phyloP scores from a whole-genome alignment of 37 sponge, comb jelly and placozoan species.

The Haliclona indistincta region DNA sequence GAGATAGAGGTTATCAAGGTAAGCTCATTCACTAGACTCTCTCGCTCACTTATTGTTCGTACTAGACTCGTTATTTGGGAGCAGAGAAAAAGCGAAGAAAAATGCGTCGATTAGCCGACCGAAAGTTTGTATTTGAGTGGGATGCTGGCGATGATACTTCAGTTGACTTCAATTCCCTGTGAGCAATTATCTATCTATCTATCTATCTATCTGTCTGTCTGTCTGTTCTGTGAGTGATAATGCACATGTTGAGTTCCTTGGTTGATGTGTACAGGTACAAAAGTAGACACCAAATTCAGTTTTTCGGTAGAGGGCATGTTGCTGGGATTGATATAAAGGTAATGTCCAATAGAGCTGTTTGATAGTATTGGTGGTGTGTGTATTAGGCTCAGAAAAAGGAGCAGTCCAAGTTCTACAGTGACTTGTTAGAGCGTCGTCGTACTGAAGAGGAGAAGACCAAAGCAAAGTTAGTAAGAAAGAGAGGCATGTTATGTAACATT shows the following conservation, averaged over 20 bases:
- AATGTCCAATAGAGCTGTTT: not conserved
- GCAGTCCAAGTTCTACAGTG: conserved; percentile 89
- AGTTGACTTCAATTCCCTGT: conserved; percentile 90
- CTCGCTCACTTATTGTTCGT: not conserved
- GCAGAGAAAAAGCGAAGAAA: conserved; percentile 79
- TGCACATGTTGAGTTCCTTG: not conserved
- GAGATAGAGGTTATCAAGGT: conserved; percentile 88
- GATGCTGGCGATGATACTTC: conserved; percentile 93
- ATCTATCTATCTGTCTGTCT: not conserved
- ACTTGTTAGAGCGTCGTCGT: conserved; percentile 82
- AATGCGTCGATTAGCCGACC: conserved; percentile 80
- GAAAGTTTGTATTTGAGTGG: conserved; percentile 99
- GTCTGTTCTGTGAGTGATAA: not conserved
- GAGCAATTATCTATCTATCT: not conserved
- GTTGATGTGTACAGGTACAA: conserved; percentile 59
- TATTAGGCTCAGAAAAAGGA: conserved; percentile 83
- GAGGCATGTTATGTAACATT: not conserved
- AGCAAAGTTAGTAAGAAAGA: conserved; percentile 56
- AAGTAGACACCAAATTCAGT: conserved; percentile 86
- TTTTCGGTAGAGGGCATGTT: conserved; percentile 94
- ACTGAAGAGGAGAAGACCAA: conserved; percentile 89
- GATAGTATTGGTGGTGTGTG: not conserved
- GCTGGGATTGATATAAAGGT: conserved; percentile 98
- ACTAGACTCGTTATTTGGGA: conserved; percentile 65
- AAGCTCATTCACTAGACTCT: conserved; percentile 2